Percentiles rank a stretch among this genome's conserved stretches.
Conservation (phyloP, 1,140 invertebrate species). For the Sinonovacula constricta region DNA sequence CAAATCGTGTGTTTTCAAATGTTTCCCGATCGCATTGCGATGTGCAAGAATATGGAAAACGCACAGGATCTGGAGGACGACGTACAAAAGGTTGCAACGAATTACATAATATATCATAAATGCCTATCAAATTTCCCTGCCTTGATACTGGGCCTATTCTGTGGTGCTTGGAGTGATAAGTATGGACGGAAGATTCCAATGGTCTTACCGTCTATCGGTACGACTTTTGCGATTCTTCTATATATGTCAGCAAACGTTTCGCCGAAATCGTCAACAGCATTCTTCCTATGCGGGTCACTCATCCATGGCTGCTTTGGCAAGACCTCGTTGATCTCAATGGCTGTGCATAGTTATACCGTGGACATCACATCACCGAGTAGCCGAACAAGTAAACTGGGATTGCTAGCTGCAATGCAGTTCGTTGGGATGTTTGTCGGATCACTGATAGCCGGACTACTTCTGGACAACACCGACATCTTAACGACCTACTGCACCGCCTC, state of each 20-base stretch:
- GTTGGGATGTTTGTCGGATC: slow-evolving; percentile 72
- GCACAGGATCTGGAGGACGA: slow-evolving; percentile 59
- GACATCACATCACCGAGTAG: slow-evolving; percentile 61
- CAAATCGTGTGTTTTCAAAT: slow-evolving; percentile 65
- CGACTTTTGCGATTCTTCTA: slow-evolving; percentile 64
- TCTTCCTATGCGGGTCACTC: slow-evolving; percentile 65
- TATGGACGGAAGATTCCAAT: slow-evolving; percentile 70
- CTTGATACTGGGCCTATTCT: slow-evolving; percentile 68
- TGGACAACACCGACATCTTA: slow-evolving; percentile 60
- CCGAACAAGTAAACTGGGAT: slow-evolving; percentile 64
- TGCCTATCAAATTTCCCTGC: slow-evolving; percentile 70
- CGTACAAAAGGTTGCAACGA: slow-evolving; percentile 66
- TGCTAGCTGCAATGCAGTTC: slow-evolving; percentile 73
- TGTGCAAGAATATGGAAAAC: slow-evolving; percentile 55
- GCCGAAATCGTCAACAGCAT: slow-evolving; percentile 44
- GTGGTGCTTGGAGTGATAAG: slow-evolving; percentile 74
- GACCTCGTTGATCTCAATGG: slow-evolving; percentile 72
- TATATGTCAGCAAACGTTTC: slow-evolving; percentile 66
- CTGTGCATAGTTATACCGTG: slow-evolving; percentile 68
- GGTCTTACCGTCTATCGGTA: slow-evolving; percentile 67
- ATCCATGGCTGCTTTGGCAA: slow-evolving; percentile 71
- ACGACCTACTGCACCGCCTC: slow-evolving; percentile 65
- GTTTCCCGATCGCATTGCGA: slow-evolving; percentile 53
- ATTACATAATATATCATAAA: slow-evolving; percentile 69
- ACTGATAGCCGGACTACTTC: slow-evolving; percentile 59